A percentile compares a stretch with the other conserved stretches of the same genome.
Evolutionary conservation across 2,797 vertebrate genomes (phyloP).

Genomic region (Carcharodon carcharias): DNA sequence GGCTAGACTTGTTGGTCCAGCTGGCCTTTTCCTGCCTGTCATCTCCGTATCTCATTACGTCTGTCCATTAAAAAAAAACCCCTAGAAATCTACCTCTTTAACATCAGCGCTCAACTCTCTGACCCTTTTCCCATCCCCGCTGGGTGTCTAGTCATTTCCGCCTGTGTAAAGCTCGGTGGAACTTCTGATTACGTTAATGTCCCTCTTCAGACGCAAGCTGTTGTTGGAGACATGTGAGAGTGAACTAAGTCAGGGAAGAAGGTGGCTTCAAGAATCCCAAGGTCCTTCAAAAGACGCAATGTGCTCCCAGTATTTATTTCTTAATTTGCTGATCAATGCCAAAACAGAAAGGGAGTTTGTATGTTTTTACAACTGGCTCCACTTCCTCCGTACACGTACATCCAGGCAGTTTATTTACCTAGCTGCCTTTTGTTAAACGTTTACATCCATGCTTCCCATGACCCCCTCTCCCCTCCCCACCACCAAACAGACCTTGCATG

Average conservation of each 20-base stretch:
- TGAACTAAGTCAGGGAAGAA: background rate
- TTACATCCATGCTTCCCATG: background rate
- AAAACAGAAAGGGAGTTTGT: background rate
- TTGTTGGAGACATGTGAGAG: background rate
- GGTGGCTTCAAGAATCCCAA: background rate
- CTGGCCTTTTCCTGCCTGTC: background rate
- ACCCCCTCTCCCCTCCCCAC: background rate
- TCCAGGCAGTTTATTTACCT: background rate
- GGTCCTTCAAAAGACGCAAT: background rate
- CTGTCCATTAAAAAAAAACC: background rate
- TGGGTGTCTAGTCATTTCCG: background rate
- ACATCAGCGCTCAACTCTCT: background rate
- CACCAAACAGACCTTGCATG: too few relatives aligned
- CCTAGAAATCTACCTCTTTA: background rate
- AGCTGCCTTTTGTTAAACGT: background rate
- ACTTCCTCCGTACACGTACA: background rate
- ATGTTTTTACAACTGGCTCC: background rate
- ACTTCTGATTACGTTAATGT: background rate
- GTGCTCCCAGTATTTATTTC: slow-evolving; percentile 5
- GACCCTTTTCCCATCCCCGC: background rate
- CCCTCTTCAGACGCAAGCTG: background rate
- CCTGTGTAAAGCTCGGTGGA: background rate
- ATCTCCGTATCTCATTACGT: background rate
- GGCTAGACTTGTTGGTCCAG: background rate
- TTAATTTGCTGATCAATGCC: background rate